Base-by-base conservation (phyloP, 2,888 invertebrate genomes). In the Thumatha senex region DNA sequence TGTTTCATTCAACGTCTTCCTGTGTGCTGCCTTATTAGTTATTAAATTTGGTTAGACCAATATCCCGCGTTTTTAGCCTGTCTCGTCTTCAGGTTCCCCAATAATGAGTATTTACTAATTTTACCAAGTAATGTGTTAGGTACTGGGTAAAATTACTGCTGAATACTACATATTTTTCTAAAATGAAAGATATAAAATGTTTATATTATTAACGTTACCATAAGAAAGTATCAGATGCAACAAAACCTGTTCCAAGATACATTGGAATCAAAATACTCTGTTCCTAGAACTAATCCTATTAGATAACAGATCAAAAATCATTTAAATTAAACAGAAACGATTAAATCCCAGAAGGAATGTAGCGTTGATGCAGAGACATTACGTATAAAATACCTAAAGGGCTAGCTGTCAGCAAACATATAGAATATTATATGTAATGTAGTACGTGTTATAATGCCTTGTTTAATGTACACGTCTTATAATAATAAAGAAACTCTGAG, bases 261-360 rank as follows among this genome's bases (percentile, higher is more conserved):
- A 74, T 74, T 75, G 65, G 76, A 78, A 80, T 79, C 81, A 73
- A 74, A 74, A 78, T 76, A 76, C 67, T 74, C 67, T 74, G 72
- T 86, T 86, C 86, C 75, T 56, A 71, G 87, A 87, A 88, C 69
- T 76, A 80, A 79, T 81, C 74, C 82, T 84, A 82, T 82, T 80
- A 86, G 87, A 87, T 86, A 86, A 85, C 82, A 81, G 82, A 88
- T 88, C 84, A 72, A 73, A 72, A 76, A 75, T 80, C 76, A 76
- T 82, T 83, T 77, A 78, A 82, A 81, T 82, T 78, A 80, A 80
- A 77, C 73, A 78, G 77, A 75, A 74, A 77, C 78, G 76, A 80
- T 84, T 78, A 83, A 75, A 72, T 68, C 54, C 47, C 54, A 71
- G 61, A 66, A 63, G 72, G 63, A 61, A 67, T 67, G 59, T 53